These are phyloP conservation scores for Orthochromis malagaraziensis DNA, from an alignment of 2,113 vertebrate genomes.

Conservation along the genomic window DNA sequence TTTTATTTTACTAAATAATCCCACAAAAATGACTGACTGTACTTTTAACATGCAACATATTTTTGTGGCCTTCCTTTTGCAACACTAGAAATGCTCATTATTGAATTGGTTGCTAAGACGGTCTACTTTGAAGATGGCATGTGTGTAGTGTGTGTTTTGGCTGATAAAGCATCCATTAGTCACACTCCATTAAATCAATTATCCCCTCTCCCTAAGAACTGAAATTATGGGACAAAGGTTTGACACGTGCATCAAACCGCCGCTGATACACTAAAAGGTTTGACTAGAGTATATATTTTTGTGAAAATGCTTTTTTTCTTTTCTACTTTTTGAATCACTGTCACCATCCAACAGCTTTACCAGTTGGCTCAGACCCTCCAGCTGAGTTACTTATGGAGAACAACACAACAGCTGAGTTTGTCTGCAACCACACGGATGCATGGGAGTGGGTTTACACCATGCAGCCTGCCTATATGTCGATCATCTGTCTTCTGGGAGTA, in stretches of 20 bases:
- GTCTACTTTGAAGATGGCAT: background rate
- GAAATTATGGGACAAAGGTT: background rate
- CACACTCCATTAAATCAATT: slow-evolving; percentile 16
- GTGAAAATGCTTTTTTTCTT: background rate
- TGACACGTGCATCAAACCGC: background rate
- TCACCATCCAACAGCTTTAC: background rate
- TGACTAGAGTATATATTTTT: background rate
- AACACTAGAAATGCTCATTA: background rate
- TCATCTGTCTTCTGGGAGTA: slow-evolving; percentile 72
- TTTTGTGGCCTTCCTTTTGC: background rate
- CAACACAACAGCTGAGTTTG: background rate
- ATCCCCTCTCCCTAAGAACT: background rate
- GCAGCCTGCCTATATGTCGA: slow-evolving; percentile 78
- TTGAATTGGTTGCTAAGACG: slow-evolving; percentile 15
- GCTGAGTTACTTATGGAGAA: background rate
- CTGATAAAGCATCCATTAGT: slow-evolving; percentile 9
- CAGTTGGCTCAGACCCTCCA: background rate
- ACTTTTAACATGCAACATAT: background rate
- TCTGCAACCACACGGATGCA: background rate
- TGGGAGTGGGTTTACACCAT: slow-evolving; percentile 65
- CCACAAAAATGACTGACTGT: background rate
- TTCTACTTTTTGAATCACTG: background rate
- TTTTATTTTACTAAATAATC: background rate
- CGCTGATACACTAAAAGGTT: slow-evolving; percentile 21
- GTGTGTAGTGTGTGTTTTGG: background rate